A percentile compares a stretch with the other conserved stretches of the same genome.
Evolutionary conservation across 2,797 vertebrate genomes (phyloP).

Genomic region (Tragopan temminckii): DNA sequence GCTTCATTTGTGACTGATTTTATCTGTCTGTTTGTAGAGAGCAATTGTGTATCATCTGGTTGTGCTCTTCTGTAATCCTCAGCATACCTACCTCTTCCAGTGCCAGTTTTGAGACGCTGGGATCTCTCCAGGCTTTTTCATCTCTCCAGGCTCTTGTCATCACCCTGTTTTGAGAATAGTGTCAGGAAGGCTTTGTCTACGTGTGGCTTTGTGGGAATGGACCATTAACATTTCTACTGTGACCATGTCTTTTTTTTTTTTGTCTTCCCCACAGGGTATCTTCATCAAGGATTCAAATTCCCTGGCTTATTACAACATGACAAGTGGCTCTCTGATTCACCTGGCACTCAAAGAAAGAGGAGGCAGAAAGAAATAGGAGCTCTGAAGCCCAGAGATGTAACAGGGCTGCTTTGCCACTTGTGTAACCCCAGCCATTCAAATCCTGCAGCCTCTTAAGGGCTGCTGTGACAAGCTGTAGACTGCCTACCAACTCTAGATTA

Average conservation of each 20-base stretch:
- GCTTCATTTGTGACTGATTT: background rate
- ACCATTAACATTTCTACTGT: background rate
- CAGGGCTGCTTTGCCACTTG: accelerated
- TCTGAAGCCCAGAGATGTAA: accelerated
- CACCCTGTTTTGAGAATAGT: accelerated
- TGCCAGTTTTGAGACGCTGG: background rate
- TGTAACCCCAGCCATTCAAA: background rate
- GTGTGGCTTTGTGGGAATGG: background rate
- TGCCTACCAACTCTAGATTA: background rate
- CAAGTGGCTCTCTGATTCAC: slow-evolving; percentile 93
- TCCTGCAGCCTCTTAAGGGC: background rate
- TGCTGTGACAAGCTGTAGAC: background rate
- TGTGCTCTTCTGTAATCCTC: background rate
- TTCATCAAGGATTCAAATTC: slow-evolving; percentile 99
- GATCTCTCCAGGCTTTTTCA: background rate
- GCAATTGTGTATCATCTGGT: too few species aligned
- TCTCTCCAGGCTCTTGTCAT: background rate
- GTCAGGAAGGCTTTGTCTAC: background rate
- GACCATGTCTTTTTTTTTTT: background rate
- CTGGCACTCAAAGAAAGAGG: slow-evolving; percentile 98
- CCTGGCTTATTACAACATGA: slow-evolving; percentile 98
- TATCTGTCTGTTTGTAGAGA: background rate
- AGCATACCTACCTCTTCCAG: background rate
- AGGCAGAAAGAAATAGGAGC: slow-evolving; percentile 93
- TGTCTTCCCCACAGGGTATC: slow-evolving; percentile 88